Evolutionary conservation across 2,113 vertebrate genomes (phyloP).

Genomic region (Thamnaconus septentrionalis): DNA sequence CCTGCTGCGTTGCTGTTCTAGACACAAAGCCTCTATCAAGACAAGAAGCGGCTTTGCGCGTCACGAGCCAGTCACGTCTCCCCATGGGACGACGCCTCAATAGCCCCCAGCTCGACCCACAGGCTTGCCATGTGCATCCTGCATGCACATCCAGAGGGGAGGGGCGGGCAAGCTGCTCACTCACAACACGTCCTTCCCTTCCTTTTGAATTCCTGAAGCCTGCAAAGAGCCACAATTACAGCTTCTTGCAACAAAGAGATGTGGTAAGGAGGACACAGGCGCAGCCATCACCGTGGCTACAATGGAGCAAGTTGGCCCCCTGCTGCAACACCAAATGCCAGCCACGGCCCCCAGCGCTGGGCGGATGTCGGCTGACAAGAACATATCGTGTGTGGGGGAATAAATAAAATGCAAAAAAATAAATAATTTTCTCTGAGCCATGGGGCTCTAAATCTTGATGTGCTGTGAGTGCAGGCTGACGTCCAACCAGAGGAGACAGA

Average conservation of each 20-base stretch:
- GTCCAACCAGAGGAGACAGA: no score
- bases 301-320: conserved; percentile 37
- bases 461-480: no score
- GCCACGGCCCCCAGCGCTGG: conserved; percentile 16
- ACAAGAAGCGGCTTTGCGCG: no score
- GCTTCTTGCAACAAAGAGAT: conserved; percentile 16
- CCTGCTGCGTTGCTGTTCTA: no score
- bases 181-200: no score
- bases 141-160: conserved; percentile 1
- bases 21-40: no score
- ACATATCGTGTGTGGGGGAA: not conserved
- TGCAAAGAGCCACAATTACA: conserved; percentile 36
- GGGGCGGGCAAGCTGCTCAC: no score
- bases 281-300: conserved; percentile 11
- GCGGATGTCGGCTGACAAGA: conserved; percentile 5
- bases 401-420: conserved; percentile 11
- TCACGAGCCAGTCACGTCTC: not conserved
- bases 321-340: conserved; percentile 58
- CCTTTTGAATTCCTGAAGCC: not conserved
- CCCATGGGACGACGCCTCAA: conserved; percentile 12
- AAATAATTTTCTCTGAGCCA: conserved; percentile 28
- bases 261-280: conserved; percentile 12
- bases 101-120: conserved; percentile 2
- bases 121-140: not conserved
- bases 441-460: not conserved